phyloP scores from a whole-genome alignment of 2,797 vertebrate species.

The Fistularia tabacaria region DNA sequence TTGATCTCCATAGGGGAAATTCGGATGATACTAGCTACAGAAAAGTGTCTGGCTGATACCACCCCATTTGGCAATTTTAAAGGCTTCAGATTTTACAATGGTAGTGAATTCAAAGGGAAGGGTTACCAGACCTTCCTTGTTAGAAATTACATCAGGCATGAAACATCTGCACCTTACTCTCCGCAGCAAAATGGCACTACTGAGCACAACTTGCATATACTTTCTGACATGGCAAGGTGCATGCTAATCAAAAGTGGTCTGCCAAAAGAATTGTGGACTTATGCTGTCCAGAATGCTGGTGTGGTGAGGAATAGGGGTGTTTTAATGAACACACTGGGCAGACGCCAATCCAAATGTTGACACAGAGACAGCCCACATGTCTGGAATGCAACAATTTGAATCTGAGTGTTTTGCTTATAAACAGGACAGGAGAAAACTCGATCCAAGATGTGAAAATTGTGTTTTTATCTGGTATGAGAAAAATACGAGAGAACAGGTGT shows the following conservation, averaged over 20 bases:
- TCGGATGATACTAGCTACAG: no score
- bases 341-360: conserved; percentile 6
- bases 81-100: no score
- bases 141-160: conserved; percentile 3
- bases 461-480: background rate
- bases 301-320: conserved; percentile 6
- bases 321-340: background rate
- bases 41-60: no score
- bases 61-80: no score
- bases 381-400: background rate
- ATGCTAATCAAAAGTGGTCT: conserved; percentile 5
- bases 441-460: background rate
- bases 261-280: background rate
- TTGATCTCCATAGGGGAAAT: no score
- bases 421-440: background rate
- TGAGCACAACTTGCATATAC: background rate
- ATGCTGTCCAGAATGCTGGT: background rate
- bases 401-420: background rate
- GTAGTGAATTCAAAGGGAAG: background rate
- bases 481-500: background rate
- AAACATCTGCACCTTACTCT: conserved; percentile 4
- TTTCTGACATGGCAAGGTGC: conserved; percentile 11
- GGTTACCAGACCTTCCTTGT: background rate
- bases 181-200: conserved; percentile 7
- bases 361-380: conserved; percentile 3